Base-by-base conservation (phyloP, 2,888 invertebrate species). In the Drosophila atripex region DNA sequence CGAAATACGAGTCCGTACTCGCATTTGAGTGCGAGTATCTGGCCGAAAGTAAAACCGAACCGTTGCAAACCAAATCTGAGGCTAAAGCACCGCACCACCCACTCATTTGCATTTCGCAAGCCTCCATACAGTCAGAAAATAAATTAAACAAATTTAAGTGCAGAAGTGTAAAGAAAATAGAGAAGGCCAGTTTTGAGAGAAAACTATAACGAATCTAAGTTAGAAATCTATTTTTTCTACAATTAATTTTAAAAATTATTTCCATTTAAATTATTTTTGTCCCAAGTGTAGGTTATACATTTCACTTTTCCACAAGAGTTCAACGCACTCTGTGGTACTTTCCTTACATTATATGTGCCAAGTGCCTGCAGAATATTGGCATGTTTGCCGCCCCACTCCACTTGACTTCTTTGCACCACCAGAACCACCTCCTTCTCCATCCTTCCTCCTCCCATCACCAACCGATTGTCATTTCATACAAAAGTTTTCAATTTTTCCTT, bases 71-170 rank as follows among this genome's bases (percentile, higher is more conserved):
- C 69, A 68, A 57, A 57, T 66, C 69, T 50, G 35, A 16, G 64
- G 72, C 56, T 46, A 60, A n/a, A 60, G 21, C 46, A 47, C 28
- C 35, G 59, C 35, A 32, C 57, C 71, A 45, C 49, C 52, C 79
- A 79, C 70, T 66, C 77, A 87, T 87, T 87, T 85, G 78, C 87
- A 86, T 86, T 58, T 64, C n/a, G 41, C 18, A 53, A 59, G 50
- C 38, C 49, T 11, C 45, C 18, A n/a, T 52, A 43, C 65, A 66
- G 65, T 52, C 21, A 5, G 8, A 30, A 41, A 46, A 66, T 49
- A 52, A n/a, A 25, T 9, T 3, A 16, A 8, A 21, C 4, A 32
- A 30, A 32, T 50, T 3, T 5, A 3, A n/a, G n/a, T n/a, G n/a
- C n/a, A n/a, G n/a, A 32, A 18, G 6, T 49, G 30, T n/a, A 23